Base-by-base conservation (phyloP, 2,113 vertebrate genomes). In the Gobiocypris rarus region DNA sequence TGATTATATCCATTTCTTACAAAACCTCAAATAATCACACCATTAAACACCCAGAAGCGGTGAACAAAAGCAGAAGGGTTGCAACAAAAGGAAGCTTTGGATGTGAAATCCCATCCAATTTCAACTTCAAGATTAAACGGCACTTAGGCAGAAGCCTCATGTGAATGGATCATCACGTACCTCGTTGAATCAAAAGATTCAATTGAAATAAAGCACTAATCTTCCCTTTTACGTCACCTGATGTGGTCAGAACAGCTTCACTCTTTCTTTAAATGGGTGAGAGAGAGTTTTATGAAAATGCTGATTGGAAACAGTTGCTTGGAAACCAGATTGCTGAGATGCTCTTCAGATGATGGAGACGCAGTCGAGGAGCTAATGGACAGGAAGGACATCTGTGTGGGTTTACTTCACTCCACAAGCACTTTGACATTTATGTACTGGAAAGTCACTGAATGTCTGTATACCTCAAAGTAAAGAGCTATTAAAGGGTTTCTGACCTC, bases 231-330 rank as follows among this genome's bases (percentile, higher is more conserved):
- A 9, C 15, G 2, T 75, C 73, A 31, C 13, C 45, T 31, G 73
- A 10, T 28, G 75, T 9, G 9, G 14, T 80, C 24, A 65, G 24
- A 50, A 48, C 24, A 52, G 59, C 58, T 52, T 28, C 13, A 17
- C 26, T 24, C 28, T 24, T 71, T 67, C 59, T 67, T 48, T 52
- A 65, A 75, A 34, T 24, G 28, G 10, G 45, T 15, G 41, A 24
- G 41, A 14, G 70, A 69, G 79, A 54, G 45, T 26, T 71, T 54
- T 48, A 84, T 77, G 83, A 43, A 61, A 9, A 52, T 78, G 59
- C 31, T 67, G 82, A 86, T 85, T 86, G 45, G 75, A 71, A 79
- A 67, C 78, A 8, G 88, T 90, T 90, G 89, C 89, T 88, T 88
- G 81, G 89, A 87, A 86, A 90, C 88, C 69, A 24, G 26, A 81